Conservation (phyloP, 2,797 vertebrate species). For the Paramormyrops hopkinsi region DNA sequence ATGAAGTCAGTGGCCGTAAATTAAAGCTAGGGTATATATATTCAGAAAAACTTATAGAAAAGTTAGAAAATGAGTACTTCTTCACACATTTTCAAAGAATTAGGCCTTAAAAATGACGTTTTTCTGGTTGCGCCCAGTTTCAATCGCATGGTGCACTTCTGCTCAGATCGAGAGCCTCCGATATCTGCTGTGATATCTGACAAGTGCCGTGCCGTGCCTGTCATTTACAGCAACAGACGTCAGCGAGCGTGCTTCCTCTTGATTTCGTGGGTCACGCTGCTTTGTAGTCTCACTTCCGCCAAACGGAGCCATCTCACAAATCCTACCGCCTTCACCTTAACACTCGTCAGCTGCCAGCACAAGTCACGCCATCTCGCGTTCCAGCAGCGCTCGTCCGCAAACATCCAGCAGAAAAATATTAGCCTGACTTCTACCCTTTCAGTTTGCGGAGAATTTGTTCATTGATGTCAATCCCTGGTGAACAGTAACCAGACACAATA, state of each 20-base stretch:
- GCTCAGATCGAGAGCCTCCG: slow-evolving; percentile 11
- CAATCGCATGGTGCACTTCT: slow-evolving; percentile 30
- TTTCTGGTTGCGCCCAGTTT: background rate
- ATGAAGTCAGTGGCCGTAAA: background rate
- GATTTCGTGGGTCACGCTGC: slow-evolving; percentile 50
- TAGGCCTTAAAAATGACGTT: background rate
- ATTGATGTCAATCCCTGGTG: background rate
- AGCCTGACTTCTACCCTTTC: background rate
- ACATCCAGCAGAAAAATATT: slow-evolving; percentile 4
- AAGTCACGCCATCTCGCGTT: slow-evolving; percentile 25
- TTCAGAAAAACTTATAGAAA: background rate
- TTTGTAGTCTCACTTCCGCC: slow-evolving; percentile 49
- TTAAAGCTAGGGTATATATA: background rate
- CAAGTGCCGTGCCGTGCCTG: slow-evolving; percentile 37
- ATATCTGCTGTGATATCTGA: slow-evolving; percentile 30
- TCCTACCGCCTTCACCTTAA: slow-evolving; percentile 24
- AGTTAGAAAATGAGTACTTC: background rate
- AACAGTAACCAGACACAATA: background rate
- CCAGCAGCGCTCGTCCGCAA: slow-evolving; percentile 34
- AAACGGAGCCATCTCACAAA: slow-evolving; percentile 31
- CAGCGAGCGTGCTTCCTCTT: slow-evolving; percentile 25
- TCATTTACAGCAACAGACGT: slow-evolving; percentile 46
- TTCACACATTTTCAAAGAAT: slow-evolving; percentile 16
- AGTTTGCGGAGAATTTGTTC: background rate
- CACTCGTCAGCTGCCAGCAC: slow-evolving; percentile 36